Conservation (phyloP, 53 echinoderm and acorn worm genomes). For the Temnopleurus reevesii region DNA sequence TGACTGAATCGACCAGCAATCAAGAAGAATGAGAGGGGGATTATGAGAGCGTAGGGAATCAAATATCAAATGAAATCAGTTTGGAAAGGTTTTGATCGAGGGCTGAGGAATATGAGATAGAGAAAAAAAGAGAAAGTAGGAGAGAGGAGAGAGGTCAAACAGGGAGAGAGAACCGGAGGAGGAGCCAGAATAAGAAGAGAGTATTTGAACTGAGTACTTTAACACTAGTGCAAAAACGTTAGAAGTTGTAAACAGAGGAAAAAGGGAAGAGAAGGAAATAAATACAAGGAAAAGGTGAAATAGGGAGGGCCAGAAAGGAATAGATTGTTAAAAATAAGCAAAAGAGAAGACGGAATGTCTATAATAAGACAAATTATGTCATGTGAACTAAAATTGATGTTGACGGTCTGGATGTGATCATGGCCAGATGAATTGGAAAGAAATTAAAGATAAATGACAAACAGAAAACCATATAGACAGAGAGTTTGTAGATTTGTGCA, state of each 20-base stretch:
- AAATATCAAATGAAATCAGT: no score
- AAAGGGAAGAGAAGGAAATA: background rate
- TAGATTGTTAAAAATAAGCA: background rate
- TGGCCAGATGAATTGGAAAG: no score
- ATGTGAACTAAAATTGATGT: no score
- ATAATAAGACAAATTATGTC: background rate
- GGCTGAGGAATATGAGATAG: no score
- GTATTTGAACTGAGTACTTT: background rate
- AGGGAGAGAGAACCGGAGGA: background rate
- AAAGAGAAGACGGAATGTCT: background rate
- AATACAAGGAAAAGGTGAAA: background rate
- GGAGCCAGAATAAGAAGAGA: background rate
- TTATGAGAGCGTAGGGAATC: background rate
- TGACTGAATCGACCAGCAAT: background rate
- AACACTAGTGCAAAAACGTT: background rate
- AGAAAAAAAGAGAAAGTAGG: background rate
- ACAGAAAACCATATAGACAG: no score
- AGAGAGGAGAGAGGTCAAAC: background rate
- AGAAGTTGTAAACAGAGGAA: background rate
- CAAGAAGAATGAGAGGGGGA: background rate
- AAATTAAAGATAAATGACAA: no score
- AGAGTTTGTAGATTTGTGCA: no score
- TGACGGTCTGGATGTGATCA: no score
- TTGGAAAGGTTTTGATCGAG: no score
- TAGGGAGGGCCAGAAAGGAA: background rate